phyloP scores from a whole-genome alignment of 2,888 invertebrate species.

The Drosophila quinaria region DNA sequence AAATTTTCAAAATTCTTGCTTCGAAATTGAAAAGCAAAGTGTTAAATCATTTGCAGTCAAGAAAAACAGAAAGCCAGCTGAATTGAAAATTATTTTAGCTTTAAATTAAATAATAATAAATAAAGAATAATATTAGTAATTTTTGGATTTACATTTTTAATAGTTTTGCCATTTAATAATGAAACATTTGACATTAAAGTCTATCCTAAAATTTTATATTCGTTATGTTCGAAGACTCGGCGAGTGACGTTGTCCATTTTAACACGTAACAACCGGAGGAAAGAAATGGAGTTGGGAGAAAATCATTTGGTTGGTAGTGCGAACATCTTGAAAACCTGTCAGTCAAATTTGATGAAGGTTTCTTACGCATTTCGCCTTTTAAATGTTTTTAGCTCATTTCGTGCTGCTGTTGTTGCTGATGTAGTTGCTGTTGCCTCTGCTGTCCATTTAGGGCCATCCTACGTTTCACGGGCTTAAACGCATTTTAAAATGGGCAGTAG shows the following conservation, averaged over 20 bases:
- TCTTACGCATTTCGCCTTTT: constrained; percentile 73
- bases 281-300: constrained; percentile 61
- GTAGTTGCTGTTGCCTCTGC: constrained; percentile 32
- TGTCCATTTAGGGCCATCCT: constrained; percentile 54
- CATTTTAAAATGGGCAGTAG: constrained; percentile 64
- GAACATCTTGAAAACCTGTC: constrained; percentile 85
- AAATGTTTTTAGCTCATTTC: constrained; percentile 61
- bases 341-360: constrained; percentile 84
- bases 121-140: too few species aligned
- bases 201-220: background rate
- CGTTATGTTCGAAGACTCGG: background rate
- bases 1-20: too few species aligned
- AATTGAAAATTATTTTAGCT: background rate
- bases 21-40: too few species aligned
- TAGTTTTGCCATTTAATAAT: background rate
- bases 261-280: constrained; percentile 30
- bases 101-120: background rate
- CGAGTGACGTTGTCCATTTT: constrained; percentile 58
- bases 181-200: background rate
- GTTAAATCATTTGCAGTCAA: background rate
- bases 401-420: constrained; percentile 41
- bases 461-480: constrained; percentile 62
- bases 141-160: background rate
- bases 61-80: background rate
- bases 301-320: constrained; percentile 73